Evolutionary conservation across 2,888 invertebrate species (phyloP).

Genomic region (Dryocosmus kuriphilus): DNA sequence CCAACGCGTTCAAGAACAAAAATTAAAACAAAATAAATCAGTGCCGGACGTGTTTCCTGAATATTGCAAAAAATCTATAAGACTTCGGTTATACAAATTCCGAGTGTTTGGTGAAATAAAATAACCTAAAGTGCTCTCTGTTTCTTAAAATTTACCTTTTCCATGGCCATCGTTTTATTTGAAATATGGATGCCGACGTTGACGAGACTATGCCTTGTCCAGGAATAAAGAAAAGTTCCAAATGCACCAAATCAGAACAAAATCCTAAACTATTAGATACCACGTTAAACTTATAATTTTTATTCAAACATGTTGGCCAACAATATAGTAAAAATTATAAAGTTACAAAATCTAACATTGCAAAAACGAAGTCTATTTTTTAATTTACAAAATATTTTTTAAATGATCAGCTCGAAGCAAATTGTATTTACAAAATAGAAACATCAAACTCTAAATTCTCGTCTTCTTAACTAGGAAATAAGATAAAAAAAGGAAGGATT

Average conservation of each 20-base stretch:
- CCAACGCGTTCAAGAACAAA: background rate
- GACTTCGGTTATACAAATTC: background rate
- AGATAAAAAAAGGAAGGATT: background rate
- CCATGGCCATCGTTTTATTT: conserved; percentile 60
- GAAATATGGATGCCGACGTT: conserved; percentile 46
- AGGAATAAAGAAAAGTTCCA: conserved; percentile 61
- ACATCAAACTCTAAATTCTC: background rate
- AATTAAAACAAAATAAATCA: background rate
- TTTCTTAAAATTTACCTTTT: conserved; percentile 62
- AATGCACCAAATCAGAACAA: conserved; percentile 62
- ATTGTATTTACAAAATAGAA: background rate
- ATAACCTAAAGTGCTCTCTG: conserved; percentile 8
- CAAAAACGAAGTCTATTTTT: background rate
- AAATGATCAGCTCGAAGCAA: background rate
- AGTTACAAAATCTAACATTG: background rate
- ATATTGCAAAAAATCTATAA: background rate
- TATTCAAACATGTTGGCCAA: conserved; percentile 40
- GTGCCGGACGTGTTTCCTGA: background rate
- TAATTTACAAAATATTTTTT: background rate
- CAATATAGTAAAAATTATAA: background rate
- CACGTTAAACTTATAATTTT: conserved; percentile 54
- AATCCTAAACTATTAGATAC: conserved; percentile 61
- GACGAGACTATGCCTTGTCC: conserved; percentile 61
- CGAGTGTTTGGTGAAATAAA: background rate
- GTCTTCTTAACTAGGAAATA: background rate